These are phyloP conservation scores for Euglossa dilemma DNA, from an alignment of 1,140 invertebrate species.

Conservation along the genomic window DNA sequence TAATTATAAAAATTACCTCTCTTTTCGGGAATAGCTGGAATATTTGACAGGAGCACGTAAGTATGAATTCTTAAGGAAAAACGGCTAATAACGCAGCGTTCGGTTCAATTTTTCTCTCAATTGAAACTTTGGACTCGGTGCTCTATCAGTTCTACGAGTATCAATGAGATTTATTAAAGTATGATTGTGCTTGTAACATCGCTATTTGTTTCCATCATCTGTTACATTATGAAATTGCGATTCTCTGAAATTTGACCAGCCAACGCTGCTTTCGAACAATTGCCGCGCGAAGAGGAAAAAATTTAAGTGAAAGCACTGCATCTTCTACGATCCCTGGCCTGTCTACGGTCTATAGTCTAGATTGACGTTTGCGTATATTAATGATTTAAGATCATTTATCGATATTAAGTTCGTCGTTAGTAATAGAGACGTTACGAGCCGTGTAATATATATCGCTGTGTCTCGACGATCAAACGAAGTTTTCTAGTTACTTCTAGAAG, in stretches of 20 bases:
- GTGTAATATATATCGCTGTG: too few species aligned
- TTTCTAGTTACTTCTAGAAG: too few species aligned
- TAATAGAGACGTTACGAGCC: too few species aligned
- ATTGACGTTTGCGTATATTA: too few species aligned
- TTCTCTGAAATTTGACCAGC: not conserved
- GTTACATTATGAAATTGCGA: not conserved
- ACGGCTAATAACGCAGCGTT: not conserved
- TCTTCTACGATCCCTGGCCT: too few species aligned
- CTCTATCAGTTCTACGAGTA: constrained; percentile 8
- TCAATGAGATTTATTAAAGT: constrained; percentile 14
- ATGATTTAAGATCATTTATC: too few species aligned
- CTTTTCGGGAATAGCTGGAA: not conserved
- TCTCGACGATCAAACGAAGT: too few species aligned
- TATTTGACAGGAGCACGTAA: not conserved
- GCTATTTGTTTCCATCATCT: not conserved
- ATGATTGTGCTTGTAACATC: not conserved
- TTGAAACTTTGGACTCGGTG: constrained; percentile 8
- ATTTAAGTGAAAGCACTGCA: too few species aligned
- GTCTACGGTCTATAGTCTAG: too few species aligned
- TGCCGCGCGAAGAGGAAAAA: too few species aligned
- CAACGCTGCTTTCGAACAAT: not conserved
- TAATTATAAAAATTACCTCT: not conserved
- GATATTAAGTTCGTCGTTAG: too few species aligned
- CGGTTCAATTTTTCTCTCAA: not conserved
- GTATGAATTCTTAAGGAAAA: not conserved